Evolutionary conservation across 2,113 vertebrate species (phyloP).

Genomic region (Gambusia holbrooki): DNA sequence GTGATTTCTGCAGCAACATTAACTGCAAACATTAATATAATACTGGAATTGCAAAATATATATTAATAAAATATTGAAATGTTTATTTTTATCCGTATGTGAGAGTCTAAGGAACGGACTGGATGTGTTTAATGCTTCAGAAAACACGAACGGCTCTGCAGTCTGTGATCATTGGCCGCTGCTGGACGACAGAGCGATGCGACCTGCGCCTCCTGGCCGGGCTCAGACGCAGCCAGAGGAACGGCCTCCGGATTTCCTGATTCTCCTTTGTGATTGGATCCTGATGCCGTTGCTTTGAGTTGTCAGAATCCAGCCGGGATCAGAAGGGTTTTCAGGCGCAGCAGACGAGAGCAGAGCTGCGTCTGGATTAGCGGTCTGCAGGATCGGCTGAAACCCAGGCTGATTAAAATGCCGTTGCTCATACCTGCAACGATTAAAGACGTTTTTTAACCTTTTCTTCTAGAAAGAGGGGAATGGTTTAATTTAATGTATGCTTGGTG

Average conservation of each 20-base stretch:
- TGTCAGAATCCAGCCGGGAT: constrained; percentile 73
- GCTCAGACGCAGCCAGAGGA: constrained; percentile 35
- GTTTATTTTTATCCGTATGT: too few species aligned
- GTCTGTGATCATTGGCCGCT: too few species aligned
- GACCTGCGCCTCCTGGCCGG: constrained; percentile 23
- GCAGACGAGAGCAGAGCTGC: constrained; percentile 39
- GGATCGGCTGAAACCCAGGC: constrained; percentile 66
- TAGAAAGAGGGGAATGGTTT: constrained; percentile 58
- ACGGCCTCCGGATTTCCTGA: constrained; percentile 53
- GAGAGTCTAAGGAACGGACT: too few species aligned
- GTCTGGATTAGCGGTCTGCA: constrained; percentile 74
- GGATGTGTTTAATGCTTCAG: too few species aligned
- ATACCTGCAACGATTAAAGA: constrained; percentile 75
- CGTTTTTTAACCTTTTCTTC: constrained; percentile 56
- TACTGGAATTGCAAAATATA: too few species aligned
- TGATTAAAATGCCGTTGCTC: constrained; percentile 75
- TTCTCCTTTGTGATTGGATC: constrained; percentile 63
- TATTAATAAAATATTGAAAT: too few species aligned
- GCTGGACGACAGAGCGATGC: too few species aligned
- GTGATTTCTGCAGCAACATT: too few species aligned
- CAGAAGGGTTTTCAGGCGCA: constrained; percentile 73
- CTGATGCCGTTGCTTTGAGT: constrained; percentile 74
- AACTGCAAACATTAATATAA: too few species aligned
- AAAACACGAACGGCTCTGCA: too few species aligned
- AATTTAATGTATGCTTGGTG: constrained; percentile 81